phyloP scores from a whole-genome alignment of 2,113 vertebrate species.

The Pelecanus crispus region DNA sequence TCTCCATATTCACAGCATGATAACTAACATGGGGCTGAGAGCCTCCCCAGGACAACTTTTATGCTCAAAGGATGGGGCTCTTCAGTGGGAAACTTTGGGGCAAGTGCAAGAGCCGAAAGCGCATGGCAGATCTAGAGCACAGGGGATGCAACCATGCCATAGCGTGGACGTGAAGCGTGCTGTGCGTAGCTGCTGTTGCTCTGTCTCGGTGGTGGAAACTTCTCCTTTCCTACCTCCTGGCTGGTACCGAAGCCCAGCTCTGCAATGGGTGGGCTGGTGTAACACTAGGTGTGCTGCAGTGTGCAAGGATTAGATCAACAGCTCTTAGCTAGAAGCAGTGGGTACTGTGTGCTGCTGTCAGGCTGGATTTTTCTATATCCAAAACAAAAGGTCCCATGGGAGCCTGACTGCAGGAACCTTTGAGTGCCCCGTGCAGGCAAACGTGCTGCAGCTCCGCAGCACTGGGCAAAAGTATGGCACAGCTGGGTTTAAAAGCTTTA shows the following conservation, averaged over 20 bases:
- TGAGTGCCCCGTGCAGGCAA: not conserved
- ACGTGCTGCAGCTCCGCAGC: not conserved
- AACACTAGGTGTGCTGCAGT: not conserved
- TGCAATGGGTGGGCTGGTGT: accelerated
- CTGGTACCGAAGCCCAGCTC: not conserved
- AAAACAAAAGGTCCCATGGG: not conserved
- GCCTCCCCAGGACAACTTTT: not conserved
- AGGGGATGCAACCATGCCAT: not conserved
- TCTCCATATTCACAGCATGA: not conserved
- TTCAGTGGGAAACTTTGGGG: not conserved
- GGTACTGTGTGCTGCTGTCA: not conserved
- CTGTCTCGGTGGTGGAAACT: not conserved
- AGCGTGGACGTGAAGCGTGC: accelerated
- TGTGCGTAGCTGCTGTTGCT: accelerated
- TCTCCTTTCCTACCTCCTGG: not conserved
- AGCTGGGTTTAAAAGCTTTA: not conserved
- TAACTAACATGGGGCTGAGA: accelerated
- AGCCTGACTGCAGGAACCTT: not conserved
- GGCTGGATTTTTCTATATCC: not conserved
- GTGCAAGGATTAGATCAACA: not conserved
- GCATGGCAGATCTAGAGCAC: not conserved
- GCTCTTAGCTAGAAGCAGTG: not conserved
- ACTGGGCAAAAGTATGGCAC: not conserved
- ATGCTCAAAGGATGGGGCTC: not conserved
- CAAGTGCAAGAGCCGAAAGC: not conserved